Conservation (phyloP, 2,797 vertebrate species). For the Sylvia borin region DNA sequence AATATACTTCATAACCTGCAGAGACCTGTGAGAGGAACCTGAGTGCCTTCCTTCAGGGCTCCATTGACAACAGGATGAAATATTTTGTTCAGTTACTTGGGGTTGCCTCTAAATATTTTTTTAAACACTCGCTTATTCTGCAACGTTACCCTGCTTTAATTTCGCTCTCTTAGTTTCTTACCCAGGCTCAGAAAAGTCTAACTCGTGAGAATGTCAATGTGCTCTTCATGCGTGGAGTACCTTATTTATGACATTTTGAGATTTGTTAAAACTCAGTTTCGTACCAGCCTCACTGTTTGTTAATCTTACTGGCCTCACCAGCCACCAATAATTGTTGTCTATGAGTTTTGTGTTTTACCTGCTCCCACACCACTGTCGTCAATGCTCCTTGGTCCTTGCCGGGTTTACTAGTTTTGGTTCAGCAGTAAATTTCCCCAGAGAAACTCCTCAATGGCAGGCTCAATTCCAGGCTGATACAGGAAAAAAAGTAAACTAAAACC, state of each 20-base stretch:
- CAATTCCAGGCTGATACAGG: not conserved
- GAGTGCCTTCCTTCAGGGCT: not conserved
- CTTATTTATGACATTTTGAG: not conserved
- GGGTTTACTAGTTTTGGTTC: not conserved
- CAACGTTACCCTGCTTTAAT: not conserved
- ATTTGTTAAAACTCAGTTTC: not conserved
- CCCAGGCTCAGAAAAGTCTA: not conserved
- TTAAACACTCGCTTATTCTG: not conserved
- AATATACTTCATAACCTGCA: not conserved
- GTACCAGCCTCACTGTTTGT: accelerated
- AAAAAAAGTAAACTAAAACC: not conserved
- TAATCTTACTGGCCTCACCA: not conserved
- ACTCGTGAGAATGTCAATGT: not conserved
- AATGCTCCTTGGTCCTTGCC: not conserved
- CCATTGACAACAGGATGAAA: not conserved
- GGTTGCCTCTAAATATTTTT: accelerated
- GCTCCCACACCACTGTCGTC: not conserved
- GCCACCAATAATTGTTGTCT: not conserved
- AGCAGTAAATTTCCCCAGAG: not conserved
- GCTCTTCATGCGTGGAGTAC: not conserved
- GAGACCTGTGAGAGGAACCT: not conserved
- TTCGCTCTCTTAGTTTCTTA: not conserved
- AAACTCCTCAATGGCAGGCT: not conserved
- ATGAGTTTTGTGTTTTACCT: not conserved
- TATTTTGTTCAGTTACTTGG: not conserved